Percentiles rank a stretch among this genome's conserved stretches.
phyloP scores from a whole-genome alignment of 2,888 invertebrate genomes.

The Limenitis arthemis region DNA sequence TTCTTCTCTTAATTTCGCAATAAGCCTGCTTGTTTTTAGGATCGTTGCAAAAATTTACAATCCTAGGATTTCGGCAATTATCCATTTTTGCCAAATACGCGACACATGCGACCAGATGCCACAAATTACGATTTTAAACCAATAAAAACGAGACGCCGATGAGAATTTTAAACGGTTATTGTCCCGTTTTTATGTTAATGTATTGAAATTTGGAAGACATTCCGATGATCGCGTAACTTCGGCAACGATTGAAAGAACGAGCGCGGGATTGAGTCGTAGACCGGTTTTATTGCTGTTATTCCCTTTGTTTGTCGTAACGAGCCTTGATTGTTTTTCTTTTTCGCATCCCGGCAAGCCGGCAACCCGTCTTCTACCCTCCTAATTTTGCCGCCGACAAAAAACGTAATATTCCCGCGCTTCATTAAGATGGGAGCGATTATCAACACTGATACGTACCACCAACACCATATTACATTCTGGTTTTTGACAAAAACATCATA shows the following conservation, averaged over 20 bases:
- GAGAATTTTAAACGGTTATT: conserved; percentile 69
- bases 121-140: conserved; percentile 61
- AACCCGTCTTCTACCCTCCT: conserved; percentile 25
- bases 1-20: too few relatives aligned
- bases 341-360: conserved; percentile 23
- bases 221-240: conserved; percentile 50
- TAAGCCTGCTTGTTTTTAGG: too few relatives aligned
- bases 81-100: too few relatives aligned
- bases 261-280: conserved; percentile 54
- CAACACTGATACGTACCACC: conserved; percentile 52
- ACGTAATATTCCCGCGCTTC: conserved; percentile 58
- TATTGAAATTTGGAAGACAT: conserved; percentile 58
- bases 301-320: conserved; percentile 44
- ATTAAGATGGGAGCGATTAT: conserved; percentile 61
- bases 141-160: conserved; percentile 60
- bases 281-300: conserved; percentile 53
- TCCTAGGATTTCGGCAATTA: too few relatives aligned
- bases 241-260: conserved; percentile 31
- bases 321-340: conserved; percentile 51
- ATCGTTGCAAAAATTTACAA: too few relatives aligned
- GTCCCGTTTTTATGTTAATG: conserved; percentile 70
- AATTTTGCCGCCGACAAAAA: conserved; percentile 48
- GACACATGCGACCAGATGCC: conserved; percentile 21
- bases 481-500: too few relatives aligned
- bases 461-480: conserved; percentile 41